A percentile compares a stretch with the other conserved stretches of the same genome.
Evolutionary conservation across 2,113 vertebrate species (phyloP).

Genomic region (Pristiophorus japonicus): DNA sequence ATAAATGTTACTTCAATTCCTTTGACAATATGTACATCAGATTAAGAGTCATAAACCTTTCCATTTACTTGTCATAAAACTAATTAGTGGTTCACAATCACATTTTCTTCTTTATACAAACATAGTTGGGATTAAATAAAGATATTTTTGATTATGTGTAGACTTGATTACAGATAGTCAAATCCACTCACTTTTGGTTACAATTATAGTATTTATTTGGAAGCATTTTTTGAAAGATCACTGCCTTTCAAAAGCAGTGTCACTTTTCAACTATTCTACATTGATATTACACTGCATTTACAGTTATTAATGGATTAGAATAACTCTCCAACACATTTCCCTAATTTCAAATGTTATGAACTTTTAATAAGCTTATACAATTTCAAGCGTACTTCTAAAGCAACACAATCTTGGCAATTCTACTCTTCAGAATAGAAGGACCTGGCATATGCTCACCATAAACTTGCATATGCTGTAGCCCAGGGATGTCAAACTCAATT

Average conservation of each 20-base stretch:
- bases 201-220: neutral
- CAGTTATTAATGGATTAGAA: neutral
- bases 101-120: neutral
- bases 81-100: neutral
- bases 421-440: neutral
- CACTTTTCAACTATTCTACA: neutral
- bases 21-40: constrained; percentile 18
- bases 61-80: neutral
- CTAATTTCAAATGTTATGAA: neutral
- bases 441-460: neutral
- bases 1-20: neutral
- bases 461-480: neutral
- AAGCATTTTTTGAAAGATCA: neutral
- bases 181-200: neutral
- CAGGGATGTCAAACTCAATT: neutral
- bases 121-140: neutral
- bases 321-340: neutral
- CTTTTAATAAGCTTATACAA: neutral
- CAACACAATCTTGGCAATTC: neutral
- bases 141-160: neutral
- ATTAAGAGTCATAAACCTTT: neutral
- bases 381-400: neutral
- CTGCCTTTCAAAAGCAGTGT: neutral
- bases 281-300: neutral
- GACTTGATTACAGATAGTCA: neutral